phyloP scores from a whole-genome alignment of 2,888 invertebrate genomes.

The Polymixis lichenea region DNA sequence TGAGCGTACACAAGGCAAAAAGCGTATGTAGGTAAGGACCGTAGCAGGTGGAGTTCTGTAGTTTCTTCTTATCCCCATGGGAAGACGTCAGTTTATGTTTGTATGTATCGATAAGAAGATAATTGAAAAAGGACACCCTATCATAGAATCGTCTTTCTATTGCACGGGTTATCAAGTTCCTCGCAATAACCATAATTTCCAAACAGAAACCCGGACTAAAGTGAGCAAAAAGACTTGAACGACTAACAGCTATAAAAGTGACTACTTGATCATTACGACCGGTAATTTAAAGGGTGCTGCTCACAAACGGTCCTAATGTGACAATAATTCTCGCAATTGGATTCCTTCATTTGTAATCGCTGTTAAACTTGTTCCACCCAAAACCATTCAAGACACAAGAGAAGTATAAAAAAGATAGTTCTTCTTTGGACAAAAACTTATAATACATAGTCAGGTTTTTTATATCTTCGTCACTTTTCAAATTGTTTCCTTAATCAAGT shows the following conservation, averaged over 20 bases:
- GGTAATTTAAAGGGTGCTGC: slow-evolving; percentile 1
- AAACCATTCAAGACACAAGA: slow-evolving; percentile 17
- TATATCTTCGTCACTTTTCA: background rate
- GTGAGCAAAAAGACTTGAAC: slow-evolving; percentile 7
- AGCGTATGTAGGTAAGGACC: no score
- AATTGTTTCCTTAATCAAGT: background rate
- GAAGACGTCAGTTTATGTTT: background rate
- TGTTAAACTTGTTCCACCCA: slow-evolving; percentile 14
- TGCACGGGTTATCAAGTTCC: background rate
- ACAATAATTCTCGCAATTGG: slow-evolving; percentile 11
- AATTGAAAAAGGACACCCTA: no score
- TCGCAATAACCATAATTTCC: background rate
- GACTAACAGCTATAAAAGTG: slow-evolving; percentile 24
- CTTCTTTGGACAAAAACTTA: slow-evolving; percentile 18
- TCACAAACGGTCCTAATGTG: slow-evolving; percentile 18
- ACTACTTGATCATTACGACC: slow-evolving; percentile 21
- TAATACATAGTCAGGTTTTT: background rate
- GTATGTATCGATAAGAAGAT: no score
- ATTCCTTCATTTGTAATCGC: slow-evolving; percentile 21
- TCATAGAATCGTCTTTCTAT: background rate
- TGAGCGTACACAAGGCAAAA: no score
- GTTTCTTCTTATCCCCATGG: no score
- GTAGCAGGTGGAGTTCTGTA: no score
- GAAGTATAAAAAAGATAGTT: background rate
- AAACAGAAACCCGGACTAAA: background rate